Conservation (phyloP, 2,113 vertebrate genomes). For the Clupea harengus region DNA sequence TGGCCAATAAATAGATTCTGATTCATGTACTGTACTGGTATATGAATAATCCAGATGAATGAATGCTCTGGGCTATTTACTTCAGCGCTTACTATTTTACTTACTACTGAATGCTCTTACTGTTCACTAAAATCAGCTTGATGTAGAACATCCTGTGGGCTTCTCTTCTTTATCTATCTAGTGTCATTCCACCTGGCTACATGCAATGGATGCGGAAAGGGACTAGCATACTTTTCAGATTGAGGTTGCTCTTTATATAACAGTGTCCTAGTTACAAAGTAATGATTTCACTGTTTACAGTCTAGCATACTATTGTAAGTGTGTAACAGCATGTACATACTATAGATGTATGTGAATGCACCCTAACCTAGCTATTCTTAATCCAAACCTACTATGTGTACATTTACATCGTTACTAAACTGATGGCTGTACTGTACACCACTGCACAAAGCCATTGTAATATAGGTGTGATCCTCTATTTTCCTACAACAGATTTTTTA, state of each 20-base stretch:
- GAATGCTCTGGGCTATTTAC: neutral
- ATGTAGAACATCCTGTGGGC: neutral
- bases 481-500: neutral
- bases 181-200: neutral
- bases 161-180: neutral
- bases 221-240: neutral
- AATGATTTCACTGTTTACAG: neutral
- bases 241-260: neutral
- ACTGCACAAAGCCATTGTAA: neutral
- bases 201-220: neutral
- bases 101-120: no score
- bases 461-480: neutral
- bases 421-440: neutral
- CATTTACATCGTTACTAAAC: neutral
- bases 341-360: neutral
- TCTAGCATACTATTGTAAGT: neutral
- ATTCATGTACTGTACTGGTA: neutral
- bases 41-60: neutral
- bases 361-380: neutral
- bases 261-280: neutral
- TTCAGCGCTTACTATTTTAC: no score
- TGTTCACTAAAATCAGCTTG: neutral
- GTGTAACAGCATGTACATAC: neutral
- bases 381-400: no score
- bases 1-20: neutral